Percentiles rank a stretch among this genome's conserved stretches.
Conservation (phyloP, 2,113 vertebrate genomes). For the Sorex araneus region DNA sequence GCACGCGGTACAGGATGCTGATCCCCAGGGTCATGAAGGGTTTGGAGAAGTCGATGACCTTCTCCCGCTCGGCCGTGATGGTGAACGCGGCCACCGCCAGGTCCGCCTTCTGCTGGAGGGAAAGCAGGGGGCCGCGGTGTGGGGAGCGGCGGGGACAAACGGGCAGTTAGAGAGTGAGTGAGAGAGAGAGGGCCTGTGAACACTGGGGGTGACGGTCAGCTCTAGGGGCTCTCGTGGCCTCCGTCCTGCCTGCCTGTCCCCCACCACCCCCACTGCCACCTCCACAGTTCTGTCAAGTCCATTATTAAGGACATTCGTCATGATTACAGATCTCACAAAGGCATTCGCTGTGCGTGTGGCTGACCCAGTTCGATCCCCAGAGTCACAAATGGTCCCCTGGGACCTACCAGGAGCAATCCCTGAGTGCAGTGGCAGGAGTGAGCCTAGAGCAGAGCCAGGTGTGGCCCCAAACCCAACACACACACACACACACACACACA, state of each 20-base stretch:
- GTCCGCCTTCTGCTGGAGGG: constrained; percentile 93
- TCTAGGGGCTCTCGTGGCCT: no score
- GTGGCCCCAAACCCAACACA: no score
- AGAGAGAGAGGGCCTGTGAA: constrained; percentile 11
- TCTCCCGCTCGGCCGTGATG: constrained; percentile 96
- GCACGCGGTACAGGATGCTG: constrained; percentile 95
- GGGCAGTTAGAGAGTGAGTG: constrained; percentile 61
- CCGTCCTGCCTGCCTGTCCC: background rate
- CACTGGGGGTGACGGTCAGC: no score
- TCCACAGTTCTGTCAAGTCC: background rate
- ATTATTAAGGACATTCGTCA: background rate
- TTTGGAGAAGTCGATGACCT: constrained; percentile 97
- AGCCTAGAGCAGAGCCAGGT: no score
- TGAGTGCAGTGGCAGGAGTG: no score
- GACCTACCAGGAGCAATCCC: no score
- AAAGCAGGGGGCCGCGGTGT: background rate
- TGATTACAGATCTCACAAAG: no score
- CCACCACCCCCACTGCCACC: rapidly evolving
- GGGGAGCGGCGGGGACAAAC: constrained; percentile 65
- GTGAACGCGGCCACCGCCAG: constrained; percentile 95
- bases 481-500: no score
- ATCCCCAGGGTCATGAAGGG: constrained; percentile 96
- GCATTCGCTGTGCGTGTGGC: background rate
- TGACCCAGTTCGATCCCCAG: no score
- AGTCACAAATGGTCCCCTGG: no score